These are phyloP conservation scores for Psittacus erithacus DNA, from an alignment of 2,113 vertebrate species.

Conservation along the genomic window DNA sequence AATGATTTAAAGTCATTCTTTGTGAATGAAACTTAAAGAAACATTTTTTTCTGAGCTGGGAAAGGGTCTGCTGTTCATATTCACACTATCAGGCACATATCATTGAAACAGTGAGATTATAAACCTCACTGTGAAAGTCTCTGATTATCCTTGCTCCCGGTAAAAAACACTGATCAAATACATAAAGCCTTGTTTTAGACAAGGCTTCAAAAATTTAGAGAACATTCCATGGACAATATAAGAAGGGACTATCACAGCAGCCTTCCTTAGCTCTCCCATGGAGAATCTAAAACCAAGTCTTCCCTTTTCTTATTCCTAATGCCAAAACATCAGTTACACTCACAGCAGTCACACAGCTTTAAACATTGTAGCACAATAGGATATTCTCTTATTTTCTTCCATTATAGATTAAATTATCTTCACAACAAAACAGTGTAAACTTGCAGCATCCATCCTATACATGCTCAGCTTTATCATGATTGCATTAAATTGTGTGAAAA, in stretches of 20 bases:
- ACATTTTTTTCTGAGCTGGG: background rate
- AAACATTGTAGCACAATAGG: background rate
- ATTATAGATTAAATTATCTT: slow-evolving; percentile 15
- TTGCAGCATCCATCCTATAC: background rate
- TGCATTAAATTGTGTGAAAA: background rate
- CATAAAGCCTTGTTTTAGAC: background rate
- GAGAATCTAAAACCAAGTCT: background rate
- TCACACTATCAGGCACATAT: background rate
- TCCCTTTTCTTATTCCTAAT: background rate
- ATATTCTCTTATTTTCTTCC: slow-evolving; percentile 2
- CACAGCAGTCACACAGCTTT: background rate
- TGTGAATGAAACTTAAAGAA: background rate
- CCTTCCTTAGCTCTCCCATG: background rate
- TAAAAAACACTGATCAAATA: background rate
- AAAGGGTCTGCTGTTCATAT: background rate
- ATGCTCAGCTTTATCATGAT: background rate
- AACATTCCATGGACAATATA: background rate
- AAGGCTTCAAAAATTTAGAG: background rate
- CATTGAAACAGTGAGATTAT: background rate
- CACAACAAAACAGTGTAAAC: background rate
- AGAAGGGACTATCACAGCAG: background rate
- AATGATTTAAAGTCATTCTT: background rate
- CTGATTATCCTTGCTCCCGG: background rate
- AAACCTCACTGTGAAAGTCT: background rate
- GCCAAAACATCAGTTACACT: background rate